Percentiles rank a stretch among this genome's conserved stretches.
These are phyloP conservation scores for Bombus polaris DNA, from an alignment of 1,140 invertebrate genomes.

Conservation along the genomic window DNA sequence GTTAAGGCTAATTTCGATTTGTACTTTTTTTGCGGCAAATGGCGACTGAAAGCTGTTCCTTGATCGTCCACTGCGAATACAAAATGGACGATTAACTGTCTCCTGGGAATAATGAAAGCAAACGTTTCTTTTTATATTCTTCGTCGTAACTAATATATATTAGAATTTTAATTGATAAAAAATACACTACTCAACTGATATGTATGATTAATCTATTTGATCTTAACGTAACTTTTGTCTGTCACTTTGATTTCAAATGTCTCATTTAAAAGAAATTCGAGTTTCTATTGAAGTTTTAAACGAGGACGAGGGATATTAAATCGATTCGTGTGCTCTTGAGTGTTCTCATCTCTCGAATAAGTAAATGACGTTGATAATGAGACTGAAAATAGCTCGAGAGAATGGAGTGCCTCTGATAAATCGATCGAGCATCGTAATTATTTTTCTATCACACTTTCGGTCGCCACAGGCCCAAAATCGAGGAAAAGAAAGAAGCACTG, in stretches of 20 bases:
- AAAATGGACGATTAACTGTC: background rate
- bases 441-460: constrained; percentile 64
- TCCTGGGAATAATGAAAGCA: background rate
- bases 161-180: no score
- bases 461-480: constrained; percentile 55
- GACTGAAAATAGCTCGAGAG: constrained; percentile 3
- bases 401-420: background rate
- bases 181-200: no score
- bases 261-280: no score
- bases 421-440: constrained; percentile 39
- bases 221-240: no score
- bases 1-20: constrained; percentile 56
- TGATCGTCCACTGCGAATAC: background rate
- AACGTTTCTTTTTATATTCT: background rate
- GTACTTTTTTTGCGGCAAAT: constrained; percentile 52
- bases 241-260: no score
- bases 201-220: no score
- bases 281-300: background rate
- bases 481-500: background rate
- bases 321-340: background rate
- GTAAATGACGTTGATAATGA: background rate
- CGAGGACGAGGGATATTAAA: background rate
- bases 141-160: background rate
- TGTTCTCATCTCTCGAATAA: background rate
- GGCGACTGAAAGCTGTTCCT: constrained; percentile 58